A percentile compares a stretch with the other conserved stretches of the same genome.
Conservation (phyloP, 2,113 vertebrate genomes). For the Ctenodactylus gundi region DNA sequence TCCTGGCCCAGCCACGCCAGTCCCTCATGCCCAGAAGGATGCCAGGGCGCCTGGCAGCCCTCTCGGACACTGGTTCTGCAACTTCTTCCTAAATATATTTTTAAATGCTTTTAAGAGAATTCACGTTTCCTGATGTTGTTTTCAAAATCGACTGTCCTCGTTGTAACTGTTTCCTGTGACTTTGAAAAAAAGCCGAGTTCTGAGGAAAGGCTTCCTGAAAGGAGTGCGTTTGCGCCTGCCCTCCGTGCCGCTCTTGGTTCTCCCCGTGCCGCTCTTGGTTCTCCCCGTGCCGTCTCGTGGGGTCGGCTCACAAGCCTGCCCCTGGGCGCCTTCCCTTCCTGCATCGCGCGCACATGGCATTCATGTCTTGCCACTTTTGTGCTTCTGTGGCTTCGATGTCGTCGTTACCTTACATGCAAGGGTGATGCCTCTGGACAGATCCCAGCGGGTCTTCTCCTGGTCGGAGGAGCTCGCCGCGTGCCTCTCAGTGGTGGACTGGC, state of each 20-base stretch:
- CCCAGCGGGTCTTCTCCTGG: not conserved
- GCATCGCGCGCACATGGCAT: no score
- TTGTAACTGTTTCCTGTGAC: not conserved
- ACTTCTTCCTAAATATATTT: not conserved
- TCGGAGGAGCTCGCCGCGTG: not conserved
- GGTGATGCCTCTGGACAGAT: constrained; percentile 11
- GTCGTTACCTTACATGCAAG: not conserved
- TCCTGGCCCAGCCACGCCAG: no score
- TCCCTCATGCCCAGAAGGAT: no score
- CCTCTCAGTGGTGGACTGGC: constrained; percentile 68
- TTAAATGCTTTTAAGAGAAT: not conserved
- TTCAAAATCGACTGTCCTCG: not conserved
- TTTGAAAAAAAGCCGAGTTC: not conserved
- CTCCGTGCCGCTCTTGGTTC: not conserved
- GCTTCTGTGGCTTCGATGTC: not conserved
- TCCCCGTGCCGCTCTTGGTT: no score
- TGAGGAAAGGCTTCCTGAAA: not conserved
- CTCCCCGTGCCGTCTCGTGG: no score
- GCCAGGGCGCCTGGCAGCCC: no score
- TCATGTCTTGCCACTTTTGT: no score
- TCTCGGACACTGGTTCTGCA: no score
- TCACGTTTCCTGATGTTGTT: not conserved
- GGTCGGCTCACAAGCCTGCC: no score
- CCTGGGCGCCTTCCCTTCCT: no score
- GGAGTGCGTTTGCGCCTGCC: not conserved